Conservation (phyloP, 2,888 invertebrate species). For the Xestia rhomboidea region DNA sequence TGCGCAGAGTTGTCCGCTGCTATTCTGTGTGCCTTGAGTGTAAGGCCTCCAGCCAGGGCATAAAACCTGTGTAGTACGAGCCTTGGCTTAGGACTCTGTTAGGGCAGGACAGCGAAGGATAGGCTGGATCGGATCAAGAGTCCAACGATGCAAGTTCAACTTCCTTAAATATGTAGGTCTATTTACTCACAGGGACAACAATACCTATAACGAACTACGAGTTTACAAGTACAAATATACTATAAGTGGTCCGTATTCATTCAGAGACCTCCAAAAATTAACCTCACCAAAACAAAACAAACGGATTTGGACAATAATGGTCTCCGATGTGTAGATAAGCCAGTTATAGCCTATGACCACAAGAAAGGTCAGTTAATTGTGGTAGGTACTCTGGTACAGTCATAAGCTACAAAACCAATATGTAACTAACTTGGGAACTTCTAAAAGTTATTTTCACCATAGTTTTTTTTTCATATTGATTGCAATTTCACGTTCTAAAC, state of each 20-base stretch:
- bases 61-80: background rate
- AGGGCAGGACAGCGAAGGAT: background rate
- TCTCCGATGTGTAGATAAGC: constrained; percentile 56
- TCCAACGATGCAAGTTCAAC: background rate
- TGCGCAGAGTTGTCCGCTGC: too few relatives aligned
- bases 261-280: constrained; percentile 12
- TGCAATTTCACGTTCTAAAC: background rate
- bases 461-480: too few relatives aligned
- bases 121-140: background rate
- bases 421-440: background rate
- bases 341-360: constrained; percentile 48
- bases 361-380: constrained; percentile 58
- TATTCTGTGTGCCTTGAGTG: background rate
- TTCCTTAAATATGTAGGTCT: background rate
- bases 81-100: background rate
- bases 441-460: too few relatives aligned
- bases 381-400: constrained; percentile 5
- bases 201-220: constrained; percentile 5
- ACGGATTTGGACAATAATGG: constrained; percentile 34
- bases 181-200: background rate
- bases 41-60: background rate
- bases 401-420: background rate
- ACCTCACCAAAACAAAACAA: constrained; percentile 35
- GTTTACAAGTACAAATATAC: too few relatives aligned
- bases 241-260: background rate